Evolutionary conservation across 2,797 vertebrate species (phyloP).

Genomic region (Crocidura indochinensis): DNA sequence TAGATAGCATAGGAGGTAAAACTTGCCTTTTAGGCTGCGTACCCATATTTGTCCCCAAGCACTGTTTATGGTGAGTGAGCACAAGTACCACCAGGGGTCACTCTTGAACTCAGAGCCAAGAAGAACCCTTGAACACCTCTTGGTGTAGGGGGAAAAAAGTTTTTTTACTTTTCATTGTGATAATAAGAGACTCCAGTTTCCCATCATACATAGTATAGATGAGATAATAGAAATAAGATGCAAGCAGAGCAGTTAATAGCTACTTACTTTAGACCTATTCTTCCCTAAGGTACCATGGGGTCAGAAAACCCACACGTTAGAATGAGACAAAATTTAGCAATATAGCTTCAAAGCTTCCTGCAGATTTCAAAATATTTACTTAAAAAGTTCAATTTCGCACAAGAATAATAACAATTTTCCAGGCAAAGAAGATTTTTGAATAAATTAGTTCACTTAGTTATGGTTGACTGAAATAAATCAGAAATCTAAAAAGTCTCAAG

Average conservation of each 20-base stretch:
- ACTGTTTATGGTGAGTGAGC: too few relatives aligned
- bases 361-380: slow-evolving; percentile 35
- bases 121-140: too few relatives aligned
- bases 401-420: slow-evolving; percentile 11
- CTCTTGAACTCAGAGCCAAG: too few relatives aligned
- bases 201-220: not conserved
- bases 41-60: too few relatives aligned
- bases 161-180: not conserved
- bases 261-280: not conserved
- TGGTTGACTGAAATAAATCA: not conserved
- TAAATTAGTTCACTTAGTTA: not conserved
- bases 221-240: not conserved
- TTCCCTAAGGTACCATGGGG: not conserved
- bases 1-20: not conserved
- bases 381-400: not conserved
- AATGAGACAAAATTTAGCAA: not conserved
- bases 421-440: not conserved
- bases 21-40: not conserved
- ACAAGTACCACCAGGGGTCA: too few relatives aligned
- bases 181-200: not conserved
- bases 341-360: not conserved
- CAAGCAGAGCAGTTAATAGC: not conserved
- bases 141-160: not conserved
- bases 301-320: slow-evolving; percentile 8
- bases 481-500: slow-evolving; percentile 17